These are phyloP conservation scores for Drosophila serrata DNA, from an alignment of 1,140 invertebrate species.

Conservation along the genomic window DNA sequence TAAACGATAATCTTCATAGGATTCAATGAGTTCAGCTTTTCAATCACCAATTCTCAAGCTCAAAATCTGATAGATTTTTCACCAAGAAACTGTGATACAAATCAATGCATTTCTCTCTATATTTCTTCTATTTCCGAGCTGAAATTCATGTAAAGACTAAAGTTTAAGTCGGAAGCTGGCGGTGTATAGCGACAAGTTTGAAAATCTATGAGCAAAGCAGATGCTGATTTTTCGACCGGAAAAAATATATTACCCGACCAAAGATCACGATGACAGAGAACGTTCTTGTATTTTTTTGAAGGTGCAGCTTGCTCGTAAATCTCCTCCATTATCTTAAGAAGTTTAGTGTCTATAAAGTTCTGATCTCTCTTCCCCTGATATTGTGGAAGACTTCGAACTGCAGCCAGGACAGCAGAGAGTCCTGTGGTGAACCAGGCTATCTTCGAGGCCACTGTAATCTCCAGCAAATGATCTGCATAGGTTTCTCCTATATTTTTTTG, in stretches of 20 bases:
- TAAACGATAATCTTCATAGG: constrained; percentile 71
- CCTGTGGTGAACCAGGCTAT: constrained; percentile 76
- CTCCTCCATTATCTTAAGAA: constrained; percentile 30
- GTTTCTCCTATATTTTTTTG: constrained; percentile 46
- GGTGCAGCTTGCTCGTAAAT: constrained; percentile 70
- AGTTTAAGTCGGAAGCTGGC: constrained; percentile 87
- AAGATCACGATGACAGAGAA: constrained; percentile 88
- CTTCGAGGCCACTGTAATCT: constrained; percentile 64
- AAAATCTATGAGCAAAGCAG: constrained; percentile 88
- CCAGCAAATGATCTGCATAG: constrained; percentile 60
- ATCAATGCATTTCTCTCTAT: constrained; percentile 48
- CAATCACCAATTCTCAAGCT: constrained; percentile 13
- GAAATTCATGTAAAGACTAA: constrained; percentile 70
- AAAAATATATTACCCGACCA: constrained; percentile 89
- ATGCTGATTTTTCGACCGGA: constrained; percentile 61
- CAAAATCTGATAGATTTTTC: constrained; percentile 29
- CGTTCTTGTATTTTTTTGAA: constrained; percentile 85
- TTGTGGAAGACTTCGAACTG: constrained; percentile 45
- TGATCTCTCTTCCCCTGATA: constrained; percentile 23
- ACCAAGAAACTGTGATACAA: constrained; percentile 57
- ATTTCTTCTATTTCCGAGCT: constrained; percentile 19
- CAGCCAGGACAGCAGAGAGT: constrained; percentile 51
- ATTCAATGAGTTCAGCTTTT: constrained; percentile 58
- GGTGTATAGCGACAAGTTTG: constrained; percentile 87
- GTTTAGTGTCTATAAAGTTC: constrained; percentile 36